Evolutionary conservation across 2,113 vertebrate species (phyloP), one percentile per base, ranked within the genome.

Genomic region (Gadus chalcogrammus): DNA sequence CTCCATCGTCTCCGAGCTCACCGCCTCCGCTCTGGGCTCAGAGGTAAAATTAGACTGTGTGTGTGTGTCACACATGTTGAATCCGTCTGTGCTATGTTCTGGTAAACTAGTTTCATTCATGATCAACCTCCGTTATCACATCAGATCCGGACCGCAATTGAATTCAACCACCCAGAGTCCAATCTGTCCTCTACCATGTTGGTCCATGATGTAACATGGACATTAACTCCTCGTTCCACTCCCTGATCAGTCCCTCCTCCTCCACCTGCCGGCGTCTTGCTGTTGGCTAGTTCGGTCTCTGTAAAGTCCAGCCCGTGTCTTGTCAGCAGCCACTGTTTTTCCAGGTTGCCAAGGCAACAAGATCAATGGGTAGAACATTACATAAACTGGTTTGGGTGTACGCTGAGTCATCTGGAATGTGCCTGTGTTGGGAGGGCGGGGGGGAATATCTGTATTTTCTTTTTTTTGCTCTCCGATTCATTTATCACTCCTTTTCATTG

Each of bases 1-100:
- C 64, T 98, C 96, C 71, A 97, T 99, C 16, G 97, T 99, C 71
- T 98, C 96, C 56, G 97, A 99, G 73, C 94, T 99, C 71, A 99
- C 97, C 0, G 96, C 96, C 9, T 98, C 97, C 0, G 97, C 97
- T 20, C 89, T 99, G 61, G 97, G 97, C 69, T 98, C 97, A 24
- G 97, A 99, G 95, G 97, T 99, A 91, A 76, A 24, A 24, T 24
- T 53, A 53, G 52, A 2, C 1, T 53, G 9, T 15, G 52, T 24
- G 9, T 16, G 15, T n/a, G 42, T 13, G 8, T 20, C 20, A 20
- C 20, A 48, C 11, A 48, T 48, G 8, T 48, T 13, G 9, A 2
- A 48, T 48, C 9, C 2, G 42, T 48, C 42, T 13, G 42, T 13
- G 42, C 42, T 9, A 9, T 48, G 11, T 48, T 12, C 42, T 48